Conservation (phyloP, 1,140 invertebrate species). For the Nylanderia fulva region DNA sequence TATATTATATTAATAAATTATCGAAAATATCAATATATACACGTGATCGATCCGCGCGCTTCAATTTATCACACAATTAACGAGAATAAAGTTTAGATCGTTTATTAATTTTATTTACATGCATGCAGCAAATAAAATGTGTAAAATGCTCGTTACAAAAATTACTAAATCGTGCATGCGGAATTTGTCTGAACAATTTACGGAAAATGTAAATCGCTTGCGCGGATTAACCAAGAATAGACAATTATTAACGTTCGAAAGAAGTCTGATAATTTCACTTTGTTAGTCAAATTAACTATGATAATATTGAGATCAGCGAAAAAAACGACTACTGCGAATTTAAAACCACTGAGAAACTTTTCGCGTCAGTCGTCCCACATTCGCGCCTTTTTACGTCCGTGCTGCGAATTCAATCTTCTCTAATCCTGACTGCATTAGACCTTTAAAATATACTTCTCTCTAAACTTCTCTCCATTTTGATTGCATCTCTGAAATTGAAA, state of each 20-base stretch:
- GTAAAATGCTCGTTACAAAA: not conserved
- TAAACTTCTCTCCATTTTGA: constrained; percentile 2
- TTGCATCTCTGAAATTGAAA: constrained; percentile 5
- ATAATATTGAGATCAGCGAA: constrained; percentile 38
- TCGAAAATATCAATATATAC: not conserved
- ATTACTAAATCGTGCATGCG: not conserved
- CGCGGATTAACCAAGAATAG: constrained; percentile 72
- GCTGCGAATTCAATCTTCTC: constrained; percentile 41
- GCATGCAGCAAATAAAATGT: not conserved
- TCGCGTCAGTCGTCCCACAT: constrained; percentile 13
- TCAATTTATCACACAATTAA: not conserved
- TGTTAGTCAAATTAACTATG: not conserved
- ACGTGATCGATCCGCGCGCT: not conserved
- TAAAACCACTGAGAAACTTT: constrained; percentile 38
- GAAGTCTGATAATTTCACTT: constrained; percentile 80
- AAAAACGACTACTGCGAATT: not conserved
- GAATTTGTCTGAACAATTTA: constrained; percentile 67
- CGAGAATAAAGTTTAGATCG: constrained; percentile 52
- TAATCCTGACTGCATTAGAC: constrained; percentile 3
- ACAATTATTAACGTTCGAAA: constrained; percentile 63
- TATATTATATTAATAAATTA: constrained; percentile 3
- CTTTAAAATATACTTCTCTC: not conserved
- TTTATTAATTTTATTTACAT: constrained; percentile 35
- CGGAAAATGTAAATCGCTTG: constrained; percentile 77
- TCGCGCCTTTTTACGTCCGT: constrained; percentile 20